A percentile compares a stretch with the other conserved stretches of the same genome.
Evolutionary conservation across 2,797 vertebrate genomes (phyloP).

Genomic region (Paratrypauchen microcephalus): DNA sequence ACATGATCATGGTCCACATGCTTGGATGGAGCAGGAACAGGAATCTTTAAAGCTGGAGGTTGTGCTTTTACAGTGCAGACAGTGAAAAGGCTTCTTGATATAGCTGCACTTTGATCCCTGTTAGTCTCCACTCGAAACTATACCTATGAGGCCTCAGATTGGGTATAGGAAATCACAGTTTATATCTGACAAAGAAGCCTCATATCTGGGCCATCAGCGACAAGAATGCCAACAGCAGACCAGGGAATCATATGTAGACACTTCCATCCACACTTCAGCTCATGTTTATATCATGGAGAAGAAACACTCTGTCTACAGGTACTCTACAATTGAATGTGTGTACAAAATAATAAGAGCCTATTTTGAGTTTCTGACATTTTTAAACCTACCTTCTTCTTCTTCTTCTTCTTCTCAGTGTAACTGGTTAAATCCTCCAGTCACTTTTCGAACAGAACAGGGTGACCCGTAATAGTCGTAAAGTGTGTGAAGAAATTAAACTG

Average conservation of each 20-base stretch:
- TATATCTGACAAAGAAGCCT: background rate
- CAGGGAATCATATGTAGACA: background rate
- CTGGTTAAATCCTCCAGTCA: too few species aligned
- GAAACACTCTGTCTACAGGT: background rate
- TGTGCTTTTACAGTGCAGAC: background rate
- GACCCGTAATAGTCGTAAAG: too few species aligned
- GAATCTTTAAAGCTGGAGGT: background rate
- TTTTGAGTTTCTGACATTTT: too few species aligned
- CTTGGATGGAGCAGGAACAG: background rate
- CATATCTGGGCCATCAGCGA: background rate
- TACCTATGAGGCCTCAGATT: background rate
- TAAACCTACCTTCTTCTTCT: too few species aligned
- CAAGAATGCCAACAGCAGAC: background rate
- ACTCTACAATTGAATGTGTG: too few species aligned
- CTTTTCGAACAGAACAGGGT: too few species aligned
- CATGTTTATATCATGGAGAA: background rate
- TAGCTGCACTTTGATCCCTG: background rate
- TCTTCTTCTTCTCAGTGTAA: too few species aligned
- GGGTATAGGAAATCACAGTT: constrained; percentile 8
- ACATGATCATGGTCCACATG: background rate
- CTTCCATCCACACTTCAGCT: background rate
- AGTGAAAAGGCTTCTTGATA: constrained; percentile 3
- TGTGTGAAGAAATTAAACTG: too few species aligned
- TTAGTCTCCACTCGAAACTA: constrained; percentile 5
- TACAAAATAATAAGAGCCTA: too few species aligned